Base-by-base conservation (phyloP, 92 coral and sea anemone species). In the Porites divaricata region DNA sequence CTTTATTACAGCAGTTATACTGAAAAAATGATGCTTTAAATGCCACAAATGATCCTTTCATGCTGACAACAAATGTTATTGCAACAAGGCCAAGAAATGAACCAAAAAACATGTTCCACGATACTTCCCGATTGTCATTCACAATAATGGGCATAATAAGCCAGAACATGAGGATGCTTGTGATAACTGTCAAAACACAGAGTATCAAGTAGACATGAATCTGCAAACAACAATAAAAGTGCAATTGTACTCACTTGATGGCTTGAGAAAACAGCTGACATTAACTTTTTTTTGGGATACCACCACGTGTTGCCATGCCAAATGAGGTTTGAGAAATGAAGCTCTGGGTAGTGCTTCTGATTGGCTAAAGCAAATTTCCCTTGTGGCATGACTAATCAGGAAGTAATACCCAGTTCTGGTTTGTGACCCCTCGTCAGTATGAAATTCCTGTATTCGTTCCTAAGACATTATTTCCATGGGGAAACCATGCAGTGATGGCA, bases 21-120 rank as follows among this genome's bases (percentile, higher is more conserved):
- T 93, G 86, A 77, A 91, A 82, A 61, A 90, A 83, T 2, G 89
- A 89, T 4, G 95, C 81, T 78, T 80, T 93, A 69, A 93, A 89
- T 74, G 89, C 85, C 8, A 89, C 54, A 80, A 82, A 90, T 58
- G 92, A 86, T 22, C 92, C 92, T 71, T 91, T 93, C 85, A 93
- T 87, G 70, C 92, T 93, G 77, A 93, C 90, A 58, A 91, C 88
- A 73, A 79, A 91, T 14, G 82, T 77, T 22, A 93, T 77, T 19
- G 92, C 93, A 22, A 88, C 91, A n/a, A 89, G 77, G 52, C 90
- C 95, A 65, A 93, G 87, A 72, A 91, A 93, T 66, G 95, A 91
- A 4, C 98, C 98, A 89, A 90, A 89, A 65, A 86, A 93, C 35
- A 93, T 86, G 81, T 91, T 93, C 98, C 98, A 93, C 3, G 90